A percentile compares a stretch with the other conserved stretches of the same genome.
Conservation (phyloP, 2,888 invertebrate species). For the Copidosoma aretas region DNA sequence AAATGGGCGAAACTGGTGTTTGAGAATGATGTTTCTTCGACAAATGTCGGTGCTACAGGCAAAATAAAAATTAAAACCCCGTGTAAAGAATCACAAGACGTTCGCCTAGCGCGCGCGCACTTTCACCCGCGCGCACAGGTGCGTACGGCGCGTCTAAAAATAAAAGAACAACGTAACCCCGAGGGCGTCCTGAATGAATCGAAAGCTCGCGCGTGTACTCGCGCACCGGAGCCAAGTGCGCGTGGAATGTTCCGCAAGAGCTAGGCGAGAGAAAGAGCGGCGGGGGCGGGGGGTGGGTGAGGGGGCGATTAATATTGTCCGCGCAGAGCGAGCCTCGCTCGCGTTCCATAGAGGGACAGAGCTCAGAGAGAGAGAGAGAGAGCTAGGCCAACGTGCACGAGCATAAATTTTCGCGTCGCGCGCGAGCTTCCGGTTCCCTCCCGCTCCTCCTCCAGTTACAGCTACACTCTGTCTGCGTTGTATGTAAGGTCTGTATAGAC, state of each 20-base stretch:
- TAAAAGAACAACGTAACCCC: neutral
- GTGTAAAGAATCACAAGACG: too few species aligned
- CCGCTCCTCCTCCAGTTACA: neutral
- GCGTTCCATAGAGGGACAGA: slow-evolving; percentile 5
- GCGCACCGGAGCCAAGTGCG: neutral
- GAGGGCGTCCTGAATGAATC: slow-evolving; percentile 20
- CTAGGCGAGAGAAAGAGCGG: neutral
- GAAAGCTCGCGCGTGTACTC: slow-evolving; percentile 6
- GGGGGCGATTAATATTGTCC: slow-evolving; percentile 30
- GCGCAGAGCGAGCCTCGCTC: neutral
- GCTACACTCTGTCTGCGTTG: neutral
- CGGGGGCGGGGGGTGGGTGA: neutral
- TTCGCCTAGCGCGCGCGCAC: too few species aligned
- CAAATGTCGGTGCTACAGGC: too few species aligned
- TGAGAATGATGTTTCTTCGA: too few species aligned
- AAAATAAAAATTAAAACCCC: too few species aligned
- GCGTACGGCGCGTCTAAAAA: too few species aligned
- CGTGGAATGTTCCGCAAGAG: slow-evolving; percentile 24
- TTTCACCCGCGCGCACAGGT: too few species aligned
- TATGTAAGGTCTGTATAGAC: neutral
- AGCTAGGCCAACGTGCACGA: slow-evolving; percentile 16
- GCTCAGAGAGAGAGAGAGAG: neutral
- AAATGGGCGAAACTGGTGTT: too few species aligned
- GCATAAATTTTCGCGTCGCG: slow-evolving; percentile 30
- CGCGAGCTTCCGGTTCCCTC: slow-evolving; percentile 31